Conservation (phyloP, 1,140 invertebrate genomes). For the Centruroides sculpturatus region DNA sequence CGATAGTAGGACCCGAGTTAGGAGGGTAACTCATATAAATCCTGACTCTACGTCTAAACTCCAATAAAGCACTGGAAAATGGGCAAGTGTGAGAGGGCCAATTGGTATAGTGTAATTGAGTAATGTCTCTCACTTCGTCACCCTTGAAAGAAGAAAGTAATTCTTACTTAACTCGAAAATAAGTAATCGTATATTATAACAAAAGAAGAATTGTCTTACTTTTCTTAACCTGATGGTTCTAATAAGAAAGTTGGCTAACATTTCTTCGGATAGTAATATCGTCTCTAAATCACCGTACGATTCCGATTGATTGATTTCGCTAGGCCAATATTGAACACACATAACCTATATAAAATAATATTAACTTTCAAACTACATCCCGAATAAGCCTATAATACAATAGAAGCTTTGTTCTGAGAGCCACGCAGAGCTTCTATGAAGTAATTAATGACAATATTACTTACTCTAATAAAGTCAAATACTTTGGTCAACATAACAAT, state of each 20-base stretch:
- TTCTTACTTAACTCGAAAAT: not conserved
- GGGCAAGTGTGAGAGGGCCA: conserved; percentile 90
- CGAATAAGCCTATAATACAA: not conserved
- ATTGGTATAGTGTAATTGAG: conserved; percentile 91
- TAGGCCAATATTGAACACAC: conserved; percentile 90
- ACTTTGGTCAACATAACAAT: conserved; percentile 86
- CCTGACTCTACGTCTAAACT: conserved; percentile 74
- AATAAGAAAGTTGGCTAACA: conserved; percentile 82
- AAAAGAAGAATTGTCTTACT: conserved; percentile 25
- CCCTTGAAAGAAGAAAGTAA: not conserved
- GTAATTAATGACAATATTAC: not conserved
- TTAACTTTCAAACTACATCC: not conserved
- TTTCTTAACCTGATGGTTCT: conserved; percentile 67
- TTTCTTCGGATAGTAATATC: conserved; percentile 67
- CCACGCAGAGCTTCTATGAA: not conserved
- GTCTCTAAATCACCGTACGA: conserved; percentile 56
- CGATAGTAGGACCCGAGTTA: conserved; percentile 7
- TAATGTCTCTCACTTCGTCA: conserved; percentile 55
- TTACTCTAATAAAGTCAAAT: conserved; percentile 80
- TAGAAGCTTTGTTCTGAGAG: not conserved
- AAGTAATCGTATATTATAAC: not conserved
- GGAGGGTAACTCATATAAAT: conserved; percentile 10
- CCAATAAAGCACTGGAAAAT: conserved; percentile 73
- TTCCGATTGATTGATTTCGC: conserved; percentile 32
- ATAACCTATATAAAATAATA: conserved; percentile 39